A percentile compares a stretch with the other conserved stretches of the same genome.
phyloP scores from a whole-genome alignment of 2,113 vertebrate genomes.

The Mesoclemmys tuberculata region DNA sequence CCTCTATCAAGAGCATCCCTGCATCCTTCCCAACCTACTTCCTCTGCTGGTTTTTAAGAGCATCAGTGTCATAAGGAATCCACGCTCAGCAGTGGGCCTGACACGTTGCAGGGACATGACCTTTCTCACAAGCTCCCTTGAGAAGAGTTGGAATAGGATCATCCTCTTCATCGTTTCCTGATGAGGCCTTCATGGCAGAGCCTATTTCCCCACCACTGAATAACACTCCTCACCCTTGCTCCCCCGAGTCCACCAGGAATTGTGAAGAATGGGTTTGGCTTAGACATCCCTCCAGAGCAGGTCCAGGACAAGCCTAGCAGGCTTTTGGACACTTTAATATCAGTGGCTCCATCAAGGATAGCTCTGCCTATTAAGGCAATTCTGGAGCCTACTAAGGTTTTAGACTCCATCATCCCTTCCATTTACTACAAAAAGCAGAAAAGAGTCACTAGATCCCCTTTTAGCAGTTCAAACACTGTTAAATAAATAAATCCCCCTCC shows the following conservation, averaged over 20 bases:
- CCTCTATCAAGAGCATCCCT: not conserved
- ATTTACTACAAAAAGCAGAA: not conserved
- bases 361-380: not conserved
- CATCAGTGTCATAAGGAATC: not conserved
- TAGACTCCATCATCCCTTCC: not conserved
- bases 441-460: not conserved
- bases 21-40: not conserved
- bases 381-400: not conserved
- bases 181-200: not conserved
- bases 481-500: not conserved
- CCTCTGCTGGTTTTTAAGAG: not conserved
- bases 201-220: not conserved
- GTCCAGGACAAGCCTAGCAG: not conserved
- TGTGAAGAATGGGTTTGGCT: not conserved
- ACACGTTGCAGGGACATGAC: not conserved
- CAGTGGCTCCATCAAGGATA: not conserved
- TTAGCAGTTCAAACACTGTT: not conserved
- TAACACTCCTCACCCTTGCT: not conserved
- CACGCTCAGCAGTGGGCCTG: not conserved
- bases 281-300: not conserved
- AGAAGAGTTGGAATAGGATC: not conserved
- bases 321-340: not conserved
- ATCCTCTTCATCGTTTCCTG: not conserved
- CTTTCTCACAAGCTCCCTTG: not conserved
- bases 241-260: not conserved